These are phyloP conservation scores for Edolisoma coerulescens DNA, from an alignment of 2,113 vertebrate species.

Conservation along the genomic window DNA sequence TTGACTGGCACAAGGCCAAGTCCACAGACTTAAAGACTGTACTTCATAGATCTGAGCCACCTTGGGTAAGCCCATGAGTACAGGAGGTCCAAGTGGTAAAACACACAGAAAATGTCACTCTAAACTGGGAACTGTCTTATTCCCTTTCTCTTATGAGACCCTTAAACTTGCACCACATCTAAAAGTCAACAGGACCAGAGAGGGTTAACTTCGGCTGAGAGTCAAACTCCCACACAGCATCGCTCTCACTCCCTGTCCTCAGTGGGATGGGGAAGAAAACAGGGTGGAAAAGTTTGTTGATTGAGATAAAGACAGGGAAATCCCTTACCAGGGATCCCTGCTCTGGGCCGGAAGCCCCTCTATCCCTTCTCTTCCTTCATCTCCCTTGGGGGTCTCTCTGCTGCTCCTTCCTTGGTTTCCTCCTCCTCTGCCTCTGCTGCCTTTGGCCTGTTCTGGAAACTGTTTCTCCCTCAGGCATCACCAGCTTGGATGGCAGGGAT, in stretches of 20 bases:
- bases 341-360: background rate
- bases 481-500: background rate
- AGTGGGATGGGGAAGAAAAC: background rate
- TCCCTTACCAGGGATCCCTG: background rate
- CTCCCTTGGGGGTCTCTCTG: accelerated
- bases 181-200: background rate
- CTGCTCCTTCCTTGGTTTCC: background rate
- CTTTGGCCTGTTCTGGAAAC: background rate
- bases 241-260: background rate
- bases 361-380: background rate
- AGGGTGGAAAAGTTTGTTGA: accelerated
- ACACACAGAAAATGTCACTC: background rate
- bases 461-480: accelerated
- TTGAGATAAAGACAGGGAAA: background rate
- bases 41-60: background rate
- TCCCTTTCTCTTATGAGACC: background rate
- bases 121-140: background rate
- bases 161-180: background rate
- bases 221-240: background rate
- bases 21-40: background rate
- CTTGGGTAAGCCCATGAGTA: background rate
- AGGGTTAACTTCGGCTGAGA: background rate
- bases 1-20: background rate
- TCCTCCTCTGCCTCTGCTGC: background rate
- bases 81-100: background rate